Evolutionary conservation across 2,113 vertebrate species (phyloP).

Genomic region (Neopipo cinnamomea): DNA sequence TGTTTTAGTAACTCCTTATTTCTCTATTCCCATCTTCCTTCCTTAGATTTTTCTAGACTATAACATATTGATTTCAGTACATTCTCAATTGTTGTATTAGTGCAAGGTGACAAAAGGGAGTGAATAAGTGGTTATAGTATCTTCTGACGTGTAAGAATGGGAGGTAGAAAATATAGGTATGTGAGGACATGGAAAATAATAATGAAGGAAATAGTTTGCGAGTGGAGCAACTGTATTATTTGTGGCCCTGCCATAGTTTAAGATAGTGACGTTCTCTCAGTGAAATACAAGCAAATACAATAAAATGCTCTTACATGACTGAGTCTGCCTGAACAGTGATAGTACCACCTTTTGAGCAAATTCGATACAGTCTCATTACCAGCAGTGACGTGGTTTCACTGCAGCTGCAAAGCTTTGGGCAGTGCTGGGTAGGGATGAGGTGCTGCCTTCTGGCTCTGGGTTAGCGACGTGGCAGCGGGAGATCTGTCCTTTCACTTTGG

Average conservation of each 20-base stretch:
- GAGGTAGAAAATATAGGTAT: background rate
- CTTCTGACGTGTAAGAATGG: background rate
- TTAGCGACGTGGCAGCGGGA: slow-evolving; percentile 65
- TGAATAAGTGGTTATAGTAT: background rate
- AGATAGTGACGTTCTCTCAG: background rate
- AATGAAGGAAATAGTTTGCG: background rate
- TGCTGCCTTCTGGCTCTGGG: slow-evolving; percentile 19
- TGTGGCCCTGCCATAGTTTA: background rate
- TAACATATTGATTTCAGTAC: background rate
- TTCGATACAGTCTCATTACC: background rate
- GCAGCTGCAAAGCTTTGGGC: slow-evolving; percentile 7
- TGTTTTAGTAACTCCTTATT: background rate
- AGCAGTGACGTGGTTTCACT: background rate
- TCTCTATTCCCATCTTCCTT: background rate
- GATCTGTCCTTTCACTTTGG: slow-evolving; percentile 50
- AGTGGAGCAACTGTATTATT: background rate
- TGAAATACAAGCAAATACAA: background rate
- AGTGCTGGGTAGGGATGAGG: background rate
- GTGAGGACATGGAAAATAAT: background rate
- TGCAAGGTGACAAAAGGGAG: background rate
- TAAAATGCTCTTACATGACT: background rate
- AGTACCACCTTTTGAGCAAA: background rate
- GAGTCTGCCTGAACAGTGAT: background rate
- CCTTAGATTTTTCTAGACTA: background rate
- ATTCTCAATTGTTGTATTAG: background rate